phyloP scores from a whole-genome alignment of 2,797 vertebrate species.

The Pogoniulus pusillus region DNA sequence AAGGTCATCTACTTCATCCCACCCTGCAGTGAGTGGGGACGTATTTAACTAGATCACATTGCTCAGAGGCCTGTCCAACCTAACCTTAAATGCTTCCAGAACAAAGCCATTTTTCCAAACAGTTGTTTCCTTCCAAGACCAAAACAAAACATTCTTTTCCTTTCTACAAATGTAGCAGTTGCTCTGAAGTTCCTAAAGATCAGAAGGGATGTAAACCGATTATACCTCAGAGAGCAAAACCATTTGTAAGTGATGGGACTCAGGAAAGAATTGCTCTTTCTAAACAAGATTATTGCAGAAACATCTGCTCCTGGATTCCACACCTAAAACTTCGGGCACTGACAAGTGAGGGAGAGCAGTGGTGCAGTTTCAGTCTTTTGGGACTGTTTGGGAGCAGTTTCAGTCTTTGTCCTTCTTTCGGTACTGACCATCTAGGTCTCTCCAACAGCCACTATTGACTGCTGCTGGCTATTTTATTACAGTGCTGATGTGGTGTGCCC shows the following conservation, averaged over 20 bases:
- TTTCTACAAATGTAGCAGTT: neutral
- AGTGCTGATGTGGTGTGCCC: neutral
- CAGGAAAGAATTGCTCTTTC: neutral
- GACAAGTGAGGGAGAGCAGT: neutral
- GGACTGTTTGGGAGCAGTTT: neutral
- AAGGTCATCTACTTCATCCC: no score
- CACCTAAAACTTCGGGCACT: neutral
- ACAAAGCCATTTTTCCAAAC: neutral
- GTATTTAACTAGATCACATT: no score
- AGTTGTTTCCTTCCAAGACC: neutral
- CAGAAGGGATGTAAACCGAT: neutral
- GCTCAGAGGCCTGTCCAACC: no score
- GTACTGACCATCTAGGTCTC: neutral
- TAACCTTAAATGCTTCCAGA: no score
- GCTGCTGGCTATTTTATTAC: neutral
- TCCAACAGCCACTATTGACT: neutral
- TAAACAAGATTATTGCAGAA: neutral
- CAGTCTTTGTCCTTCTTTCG: neutral
- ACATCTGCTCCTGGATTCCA: neutral
- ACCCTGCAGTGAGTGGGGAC: no score
- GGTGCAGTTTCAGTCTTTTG: neutral
- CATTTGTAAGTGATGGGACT: neutral
- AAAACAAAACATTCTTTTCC: neutral
- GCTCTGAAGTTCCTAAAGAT: neutral
- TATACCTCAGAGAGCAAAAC: neutral